Evolutionary conservation across 2,113 vertebrate genomes (phyloP).

Genomic region (Oncorhynchus masou): DNA sequence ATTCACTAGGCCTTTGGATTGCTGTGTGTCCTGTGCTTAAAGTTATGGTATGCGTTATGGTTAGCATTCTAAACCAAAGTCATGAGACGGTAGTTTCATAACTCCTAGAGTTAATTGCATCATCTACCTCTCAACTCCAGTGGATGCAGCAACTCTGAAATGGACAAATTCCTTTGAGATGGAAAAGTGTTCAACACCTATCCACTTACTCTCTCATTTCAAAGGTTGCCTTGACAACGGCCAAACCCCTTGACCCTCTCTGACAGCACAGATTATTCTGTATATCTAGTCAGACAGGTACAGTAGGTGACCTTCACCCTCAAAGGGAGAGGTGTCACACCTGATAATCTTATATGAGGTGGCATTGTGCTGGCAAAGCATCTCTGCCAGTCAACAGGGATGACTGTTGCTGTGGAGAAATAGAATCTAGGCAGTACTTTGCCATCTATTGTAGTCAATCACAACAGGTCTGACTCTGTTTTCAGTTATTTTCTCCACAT

Average conservation of each 20-base stretch:
- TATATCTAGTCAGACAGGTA: not conserved
- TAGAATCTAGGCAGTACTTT: not conserved
- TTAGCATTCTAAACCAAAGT: no score
- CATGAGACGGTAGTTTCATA: not conserved
- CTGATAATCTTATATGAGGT: not conserved
- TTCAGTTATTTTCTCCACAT: not conserved
- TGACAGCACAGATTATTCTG: not conserved
- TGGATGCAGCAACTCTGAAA: not conserved
- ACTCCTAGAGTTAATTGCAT: not conserved
- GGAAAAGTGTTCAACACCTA: not conserved
- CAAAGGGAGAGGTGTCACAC: not conserved
- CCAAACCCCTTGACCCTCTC: not conserved
- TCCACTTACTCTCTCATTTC: not conserved
- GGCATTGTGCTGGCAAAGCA: not conserved
- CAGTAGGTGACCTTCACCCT: not conserved
- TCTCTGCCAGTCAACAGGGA: not conserved
- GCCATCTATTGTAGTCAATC: not conserved
- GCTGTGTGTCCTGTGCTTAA: no score
- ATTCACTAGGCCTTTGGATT: no score
- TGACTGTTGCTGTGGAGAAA: not conserved
- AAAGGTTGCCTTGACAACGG: not conserved
- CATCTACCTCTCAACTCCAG: not conserved
- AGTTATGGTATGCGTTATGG: no score
- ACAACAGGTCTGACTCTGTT: not conserved
- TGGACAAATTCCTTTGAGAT: not conserved